These are phyloP conservation scores for Sorex fumeus DNA, from an alignment of 2,113 vertebrate genomes.

Conservation along the genomic window DNA sequence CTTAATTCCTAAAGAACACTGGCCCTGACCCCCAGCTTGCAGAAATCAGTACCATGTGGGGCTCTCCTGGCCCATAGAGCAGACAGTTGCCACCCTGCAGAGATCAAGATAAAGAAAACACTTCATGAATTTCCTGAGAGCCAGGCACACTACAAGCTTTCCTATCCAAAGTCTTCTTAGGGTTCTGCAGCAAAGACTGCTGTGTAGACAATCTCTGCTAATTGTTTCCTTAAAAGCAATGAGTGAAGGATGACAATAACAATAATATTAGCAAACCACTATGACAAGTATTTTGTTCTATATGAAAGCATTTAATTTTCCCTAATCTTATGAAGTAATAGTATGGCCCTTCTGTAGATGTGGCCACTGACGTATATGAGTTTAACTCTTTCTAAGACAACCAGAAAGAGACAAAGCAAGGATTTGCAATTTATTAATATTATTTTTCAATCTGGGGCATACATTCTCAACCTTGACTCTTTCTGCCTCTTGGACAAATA, in stretches of 20 bases:
- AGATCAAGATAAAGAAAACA: conserved; percentile 59
- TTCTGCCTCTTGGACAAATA: conserved; percentile 1
- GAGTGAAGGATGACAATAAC: not conserved
- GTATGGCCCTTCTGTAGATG: not conserved
- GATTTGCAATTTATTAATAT: not conserved
- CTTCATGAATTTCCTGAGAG: not conserved
- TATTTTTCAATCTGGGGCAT: not conserved
- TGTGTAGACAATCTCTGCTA: not conserved
- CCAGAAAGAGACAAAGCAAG: not conserved
- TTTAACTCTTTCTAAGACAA: not conserved
- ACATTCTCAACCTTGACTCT: not conserved
- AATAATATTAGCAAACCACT: not conserved
- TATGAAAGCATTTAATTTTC: conserved; percentile 3
- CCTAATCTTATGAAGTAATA: not conserved
- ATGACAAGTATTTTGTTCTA: not conserved
- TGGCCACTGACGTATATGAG: not conserved
- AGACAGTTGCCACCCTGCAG: not conserved
- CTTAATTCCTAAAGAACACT: conserved; percentile 48
- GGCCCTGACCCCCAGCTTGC: not conserved
- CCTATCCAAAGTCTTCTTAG: not conserved
- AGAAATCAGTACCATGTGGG: conserved; percentile 45
- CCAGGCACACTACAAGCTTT: not conserved
- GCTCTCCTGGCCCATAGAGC: not conserved
- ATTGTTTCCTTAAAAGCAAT: conserved; percentile 30
- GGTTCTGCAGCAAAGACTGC: not conserved